These are phyloP conservation scores for Balanococcus diminutus DNA, from an alignment of 2,888 invertebrate genomes.

Conservation along the genomic window DNA sequence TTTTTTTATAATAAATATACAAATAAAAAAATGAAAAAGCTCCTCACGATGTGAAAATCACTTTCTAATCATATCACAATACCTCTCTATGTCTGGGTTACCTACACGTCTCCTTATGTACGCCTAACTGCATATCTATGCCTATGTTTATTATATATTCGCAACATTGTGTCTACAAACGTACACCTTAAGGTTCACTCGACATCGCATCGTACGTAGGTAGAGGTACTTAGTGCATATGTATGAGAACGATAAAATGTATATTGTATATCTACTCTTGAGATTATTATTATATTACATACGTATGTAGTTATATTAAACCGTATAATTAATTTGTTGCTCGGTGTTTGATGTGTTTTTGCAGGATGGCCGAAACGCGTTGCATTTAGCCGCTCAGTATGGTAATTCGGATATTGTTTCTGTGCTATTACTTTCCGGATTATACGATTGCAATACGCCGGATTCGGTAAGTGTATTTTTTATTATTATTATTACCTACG, in stretches of 20 bases:
- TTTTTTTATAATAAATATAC: background rate
- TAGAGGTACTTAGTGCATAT: no score
- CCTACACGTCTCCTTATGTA: no score
- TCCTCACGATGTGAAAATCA: conserved; percentile 35
- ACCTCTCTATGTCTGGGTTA: background rate
- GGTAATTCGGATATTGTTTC: conserved; percentile 65
- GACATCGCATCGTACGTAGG: no score
- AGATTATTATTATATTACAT: no score
- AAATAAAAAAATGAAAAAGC: background rate
- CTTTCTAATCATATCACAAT: conserved; percentile 32
- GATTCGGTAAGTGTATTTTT: conserved; percentile 64
- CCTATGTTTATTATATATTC: background rate
- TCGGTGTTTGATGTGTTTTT: no score
- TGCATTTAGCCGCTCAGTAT: conserved; percentile 66
- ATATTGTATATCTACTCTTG: background rate
- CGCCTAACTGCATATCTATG: no score
- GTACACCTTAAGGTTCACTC: background rate
- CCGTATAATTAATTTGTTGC: conserved; percentile 35
- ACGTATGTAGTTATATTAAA: background rate
- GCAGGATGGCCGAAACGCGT: conserved; percentile 62
- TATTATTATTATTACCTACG: no score
- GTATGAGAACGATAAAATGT: conserved; percentile 13
- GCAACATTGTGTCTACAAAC: background rate
- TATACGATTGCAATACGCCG: conserved; percentile 63
- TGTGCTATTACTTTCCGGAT: conserved; percentile 63